phyloP scores from a whole-genome alignment of 2,113 vertebrate genomes.

The Spea bombifrons region DNA sequence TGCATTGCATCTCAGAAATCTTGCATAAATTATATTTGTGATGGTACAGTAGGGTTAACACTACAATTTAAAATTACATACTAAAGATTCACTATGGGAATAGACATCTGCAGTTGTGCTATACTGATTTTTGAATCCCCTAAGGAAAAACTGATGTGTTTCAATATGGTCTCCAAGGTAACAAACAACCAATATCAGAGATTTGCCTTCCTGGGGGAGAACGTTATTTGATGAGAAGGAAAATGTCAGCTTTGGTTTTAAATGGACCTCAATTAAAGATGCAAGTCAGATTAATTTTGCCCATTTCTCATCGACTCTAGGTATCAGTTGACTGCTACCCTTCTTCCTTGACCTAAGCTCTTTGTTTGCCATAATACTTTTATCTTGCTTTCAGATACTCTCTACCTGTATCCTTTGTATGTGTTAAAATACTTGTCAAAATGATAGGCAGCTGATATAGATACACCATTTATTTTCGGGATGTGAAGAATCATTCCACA shows the following conservation, averaged over 20 bases:
- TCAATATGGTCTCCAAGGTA: constrained; percentile 25
- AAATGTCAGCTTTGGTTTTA: constrained; percentile 29
- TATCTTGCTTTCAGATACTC: background rate
- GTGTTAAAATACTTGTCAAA: constrained; percentile 33
- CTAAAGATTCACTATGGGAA: no score
- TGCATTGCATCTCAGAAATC: no score
- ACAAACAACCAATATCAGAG: constrained; percentile 11
- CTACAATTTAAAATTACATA: no score
- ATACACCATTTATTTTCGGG: constrained; percentile 5
- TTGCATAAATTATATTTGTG: no score
- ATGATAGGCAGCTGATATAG: constrained; percentile 34
- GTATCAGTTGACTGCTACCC: constrained; percentile 17
- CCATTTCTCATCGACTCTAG: constrained; percentile 15
- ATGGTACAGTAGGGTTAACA: no score
- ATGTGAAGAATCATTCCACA: background rate
- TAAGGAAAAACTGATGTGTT: constrained; percentile 23
- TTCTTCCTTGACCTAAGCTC: constrained; percentile 18
- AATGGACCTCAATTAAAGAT: constrained; percentile 38
- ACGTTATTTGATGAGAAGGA: constrained; percentile 16
- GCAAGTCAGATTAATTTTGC: constrained; percentile 24
- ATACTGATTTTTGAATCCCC: constrained; percentile 15
- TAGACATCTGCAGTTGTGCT: background rate
- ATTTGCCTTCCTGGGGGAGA: constrained; percentile 9
- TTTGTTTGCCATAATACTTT: constrained; percentile 27
- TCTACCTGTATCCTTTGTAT: background rate